These are phyloP conservation scores for Pangasianodon gigas DNA, from an alignment of 2,113 vertebrate species.

Conservation along the genomic window DNA sequence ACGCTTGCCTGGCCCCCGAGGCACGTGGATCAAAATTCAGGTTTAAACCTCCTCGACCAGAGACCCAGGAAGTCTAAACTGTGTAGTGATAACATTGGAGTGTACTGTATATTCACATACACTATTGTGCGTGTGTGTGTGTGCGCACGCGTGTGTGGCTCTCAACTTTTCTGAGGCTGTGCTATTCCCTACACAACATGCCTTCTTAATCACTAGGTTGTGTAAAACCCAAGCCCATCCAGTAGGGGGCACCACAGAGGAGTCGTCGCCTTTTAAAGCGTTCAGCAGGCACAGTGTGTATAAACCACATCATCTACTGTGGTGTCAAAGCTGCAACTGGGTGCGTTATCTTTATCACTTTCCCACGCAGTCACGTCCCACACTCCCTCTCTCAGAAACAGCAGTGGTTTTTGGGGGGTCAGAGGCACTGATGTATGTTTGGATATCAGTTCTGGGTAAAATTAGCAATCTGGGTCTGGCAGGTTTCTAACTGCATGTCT, in stretches of 20 bases:
- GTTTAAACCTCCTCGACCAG: slow-evolving; percentile 20
- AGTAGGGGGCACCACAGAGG: slow-evolving; percentile 35
- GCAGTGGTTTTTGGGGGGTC: slow-evolving; percentile 2
- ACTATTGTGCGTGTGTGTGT: slow-evolving; percentile 37
- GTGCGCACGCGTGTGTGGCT: slow-evolving; percentile 36
- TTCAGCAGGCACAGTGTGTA: slow-evolving; percentile 27
- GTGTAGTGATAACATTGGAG: slow-evolving; percentile 31
- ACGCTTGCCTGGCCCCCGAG: slow-evolving; percentile 41
- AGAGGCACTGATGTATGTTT: slow-evolving; percentile 41
- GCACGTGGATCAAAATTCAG: not conserved
- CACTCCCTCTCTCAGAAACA: slow-evolving; percentile 22
- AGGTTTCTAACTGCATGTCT: slow-evolving; percentile 19
- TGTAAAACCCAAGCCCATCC: slow-evolving; percentile 22
- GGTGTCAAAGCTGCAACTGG: slow-evolving; percentile 7
- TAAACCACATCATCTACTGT: slow-evolving; percentile 16
- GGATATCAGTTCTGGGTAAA: slow-evolving; percentile 27
- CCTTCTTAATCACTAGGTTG: slow-evolving; percentile 22
- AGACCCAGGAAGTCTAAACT: slow-evolving; percentile 39
- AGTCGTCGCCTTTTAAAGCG: not conserved
- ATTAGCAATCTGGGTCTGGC: slow-evolving; percentile 32
- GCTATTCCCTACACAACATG: slow-evolving; percentile 43
- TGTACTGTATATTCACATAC: slow-evolving; percentile 34
- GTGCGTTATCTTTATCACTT: not conserved
- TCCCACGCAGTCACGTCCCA: not conserved
- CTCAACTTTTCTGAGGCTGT: slow-evolving; percentile 66